These are phyloP conservation scores for Hycleus phaleratus DNA, from an alignment of 1,140 invertebrate genomes.

Conservation along the genomic window DNA sequence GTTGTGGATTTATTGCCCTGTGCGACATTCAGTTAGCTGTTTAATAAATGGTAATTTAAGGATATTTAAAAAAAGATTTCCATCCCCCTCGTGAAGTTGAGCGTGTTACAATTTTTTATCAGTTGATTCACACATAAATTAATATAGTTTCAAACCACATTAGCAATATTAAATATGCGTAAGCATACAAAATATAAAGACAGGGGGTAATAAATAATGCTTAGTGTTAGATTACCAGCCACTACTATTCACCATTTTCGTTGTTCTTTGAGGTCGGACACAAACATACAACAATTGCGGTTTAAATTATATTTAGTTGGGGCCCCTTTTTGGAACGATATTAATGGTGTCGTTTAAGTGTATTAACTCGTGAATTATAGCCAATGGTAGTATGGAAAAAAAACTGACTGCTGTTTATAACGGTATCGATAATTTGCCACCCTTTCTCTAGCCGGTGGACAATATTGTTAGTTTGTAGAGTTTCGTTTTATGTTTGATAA, in stretches of 20 bases:
- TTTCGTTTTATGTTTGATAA: too few relatives aligned
- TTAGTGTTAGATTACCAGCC: constrained; percentile 7
- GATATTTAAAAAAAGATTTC: constrained; percentile 3
- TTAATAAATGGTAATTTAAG: neutral
- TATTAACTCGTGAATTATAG: constrained; percentile 10
- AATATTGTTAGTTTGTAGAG: too few relatives aligned
- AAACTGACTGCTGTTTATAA: too few relatives aligned
- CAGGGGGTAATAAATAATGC: constrained; percentile 10
- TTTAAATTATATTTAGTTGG: constrained; percentile 11
- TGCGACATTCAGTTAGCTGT: neutral
- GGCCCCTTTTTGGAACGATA: constrained; percentile 6
- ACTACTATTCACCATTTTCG: neutral
- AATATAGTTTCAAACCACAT: constrained; percentile 5
- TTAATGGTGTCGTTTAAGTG: constrained; percentile 15
- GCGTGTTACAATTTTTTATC: constrained; percentile 13
- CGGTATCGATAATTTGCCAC: too few relatives aligned
- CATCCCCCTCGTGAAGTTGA: neutral
- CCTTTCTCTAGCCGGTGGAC: too few relatives aligned
- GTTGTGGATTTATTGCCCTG: neutral
- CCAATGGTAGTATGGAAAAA: too few relatives aligned
- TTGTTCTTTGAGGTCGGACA: constrained; percentile 13
- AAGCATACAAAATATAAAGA: too few relatives aligned
- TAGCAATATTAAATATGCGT: constrained; percentile 11
- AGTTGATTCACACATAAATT: constrained; percentile 16
- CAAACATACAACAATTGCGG: constrained; percentile 13